These are phyloP conservation scores for Maniola hyperantus DNA, from an alignment of 2,888 invertebrate species.

Conservation along the genomic window DNA sequence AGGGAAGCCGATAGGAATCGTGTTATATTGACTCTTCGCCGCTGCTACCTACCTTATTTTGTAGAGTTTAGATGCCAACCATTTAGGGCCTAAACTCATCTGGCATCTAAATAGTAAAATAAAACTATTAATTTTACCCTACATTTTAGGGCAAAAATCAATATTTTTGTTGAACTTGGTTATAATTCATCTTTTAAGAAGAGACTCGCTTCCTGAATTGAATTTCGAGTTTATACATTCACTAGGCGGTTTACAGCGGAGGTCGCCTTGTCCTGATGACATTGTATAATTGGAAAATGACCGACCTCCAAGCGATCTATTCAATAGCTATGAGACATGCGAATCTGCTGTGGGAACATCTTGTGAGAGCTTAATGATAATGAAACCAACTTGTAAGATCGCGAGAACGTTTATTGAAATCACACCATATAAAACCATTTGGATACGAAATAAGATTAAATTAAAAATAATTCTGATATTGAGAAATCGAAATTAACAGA, in stretches of 20 bases:
- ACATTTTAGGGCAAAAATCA: too few relatives aligned
- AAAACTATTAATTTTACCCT: too few relatives aligned
- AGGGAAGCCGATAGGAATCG: too few relatives aligned
- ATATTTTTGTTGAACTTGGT: too few relatives aligned
- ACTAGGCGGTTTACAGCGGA: slow-evolving; percentile 44
- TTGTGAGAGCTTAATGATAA: slow-evolving; percentile 33
- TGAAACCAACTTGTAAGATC: slow-evolving; percentile 44
- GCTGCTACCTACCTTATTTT: too few relatives aligned
- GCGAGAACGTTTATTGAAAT: slow-evolving; percentile 73
- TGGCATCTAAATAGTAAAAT: too few relatives aligned
- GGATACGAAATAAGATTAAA: slow-evolving; percentile 53
- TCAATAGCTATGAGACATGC: slow-evolving; percentile 55
- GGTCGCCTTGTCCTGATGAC: slow-evolving; percentile 72
- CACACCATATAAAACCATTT: slow-evolving; percentile 56
- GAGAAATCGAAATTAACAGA: slow-evolving; percentile 56
- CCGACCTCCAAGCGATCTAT: slow-evolving; percentile 66
- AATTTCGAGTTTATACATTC: neutral
- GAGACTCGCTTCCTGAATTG: too few relatives aligned
- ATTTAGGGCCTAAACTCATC: too few relatives aligned
- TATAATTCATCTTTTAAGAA: too few relatives aligned
- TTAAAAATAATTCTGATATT: slow-evolving; percentile 42
- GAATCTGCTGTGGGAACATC: slow-evolving; percentile 59
- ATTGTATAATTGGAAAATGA: slow-evolving; percentile 78
- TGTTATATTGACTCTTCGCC: too few relatives aligned
- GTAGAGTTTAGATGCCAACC: too few relatives aligned